phyloP scores from a whole-genome alignment of 2,113 vertebrate genomes.

The Phaethornis superciliosus region DNA sequence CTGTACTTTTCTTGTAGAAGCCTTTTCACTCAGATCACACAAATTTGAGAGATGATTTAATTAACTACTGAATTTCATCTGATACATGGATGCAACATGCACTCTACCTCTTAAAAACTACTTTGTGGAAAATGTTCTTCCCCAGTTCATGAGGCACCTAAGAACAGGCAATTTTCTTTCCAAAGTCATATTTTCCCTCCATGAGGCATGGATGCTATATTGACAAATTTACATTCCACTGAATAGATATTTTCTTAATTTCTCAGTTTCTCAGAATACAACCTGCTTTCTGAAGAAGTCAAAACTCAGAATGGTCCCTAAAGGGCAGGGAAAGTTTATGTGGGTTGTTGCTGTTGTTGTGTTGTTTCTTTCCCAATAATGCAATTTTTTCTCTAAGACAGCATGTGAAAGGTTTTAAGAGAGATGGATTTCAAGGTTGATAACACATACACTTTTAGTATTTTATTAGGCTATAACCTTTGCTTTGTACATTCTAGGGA shows the following conservation, averaged over 20 bases:
- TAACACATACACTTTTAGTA: background rate
- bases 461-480: background rate
- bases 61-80: background rate
- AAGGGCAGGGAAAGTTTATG: background rate
- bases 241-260: slow-evolving; percentile 33
- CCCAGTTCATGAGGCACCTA: background rate
- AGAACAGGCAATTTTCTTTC: background rate
- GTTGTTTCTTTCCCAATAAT: slow-evolving; percentile 5
- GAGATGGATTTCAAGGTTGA: background rate
- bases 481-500: background rate
- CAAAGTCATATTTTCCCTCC: background rate
- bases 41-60: background rate
- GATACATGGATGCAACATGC: background rate
- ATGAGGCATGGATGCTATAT: background rate
- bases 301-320: background rate
- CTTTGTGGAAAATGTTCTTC: background rate
- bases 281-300: slow-evolving; percentile 9
- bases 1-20: background rate
- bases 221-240: slow-evolving; percentile 13
- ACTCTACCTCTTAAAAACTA: background rate
- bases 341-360: background rate
- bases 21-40: background rate
- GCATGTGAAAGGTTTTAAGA: background rate
- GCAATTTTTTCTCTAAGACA: background rate
- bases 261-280: slow-evolving; percentile 31